Base-by-base conservation (phyloP, 2,888 invertebrate genomes). In the Automeris io region DNA sequence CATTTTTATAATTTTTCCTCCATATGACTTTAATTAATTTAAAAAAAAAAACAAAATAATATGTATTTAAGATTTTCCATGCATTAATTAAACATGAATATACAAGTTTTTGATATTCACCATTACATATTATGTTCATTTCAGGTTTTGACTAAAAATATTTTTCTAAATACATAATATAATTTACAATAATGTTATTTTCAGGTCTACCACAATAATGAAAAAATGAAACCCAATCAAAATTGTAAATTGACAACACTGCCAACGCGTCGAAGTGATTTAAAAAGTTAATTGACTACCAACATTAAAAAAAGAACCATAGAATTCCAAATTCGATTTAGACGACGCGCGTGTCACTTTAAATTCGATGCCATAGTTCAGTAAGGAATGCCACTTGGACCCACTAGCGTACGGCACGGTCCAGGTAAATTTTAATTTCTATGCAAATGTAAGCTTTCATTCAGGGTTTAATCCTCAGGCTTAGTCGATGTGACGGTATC, bases 391-490 rank as follows among this genome's bases (percentile, higher is more conserved):
- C 65, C 74, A 72, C 69, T 73, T 67, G 63, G 64, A 77, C 73
- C 76, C 78, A 76, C 72, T 77, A 71, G 59, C 62, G 54, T 39
- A 37, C 50, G 49, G 49, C 51, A 54, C 53, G 50, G 78, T 73
- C 78, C 82, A 86, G 85, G 83, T 85, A 76, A 77, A 81, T 83
- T 83, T 86, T 86, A 82, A 86, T 86, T 83, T 86, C 82, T 77
- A 86, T 86, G 85, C 83, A 80, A 86, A 86, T 86, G 72, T 64
- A 70, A 76, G 77, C 77, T 76, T 77, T 79, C 76, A 70, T 79
- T 78, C 70, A 66, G 66, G 61, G 58, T 57, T 77, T 79, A 82
- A 82, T 81, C 80, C 77, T 75, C 72, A 74, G 66, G 78, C 79
- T 78, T 74, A 72, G 59, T 47, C 61, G 57, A 65, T 65, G 72